Evolutionary conservation across 2,113 vertebrate genomes (phyloP), one percentile per base, ranked within the genome.

Genomic region (Menura novaehollandiae): DNA sequence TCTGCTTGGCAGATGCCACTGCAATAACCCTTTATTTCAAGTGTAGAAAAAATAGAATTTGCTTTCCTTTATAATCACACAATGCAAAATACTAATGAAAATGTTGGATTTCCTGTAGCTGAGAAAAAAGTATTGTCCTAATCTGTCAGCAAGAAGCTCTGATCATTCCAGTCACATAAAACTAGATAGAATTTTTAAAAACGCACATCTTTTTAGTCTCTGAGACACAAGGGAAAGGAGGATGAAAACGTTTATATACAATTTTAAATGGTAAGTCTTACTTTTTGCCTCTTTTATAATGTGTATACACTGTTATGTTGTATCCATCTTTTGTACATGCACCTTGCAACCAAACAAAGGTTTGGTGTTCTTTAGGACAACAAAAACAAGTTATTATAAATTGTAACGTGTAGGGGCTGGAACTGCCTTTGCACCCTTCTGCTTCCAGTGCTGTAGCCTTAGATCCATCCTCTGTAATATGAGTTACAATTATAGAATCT

Each of bases 1-100:
- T 95, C 85, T 97, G 87, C 88, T 97, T 96, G 96, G 97, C 96
- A 97, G 95, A 96, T 97, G 77, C 95, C 89, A 92, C 63, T 90
- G 87, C 76, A 93, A 66, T 95, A 94, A 96, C 79, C 84, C 62
- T 90, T 94, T 92, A 87, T 96, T 96, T 97, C 68, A 96, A 97
- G 56, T 68, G 79, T 8, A 95, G 72, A 91, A 95, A 97, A 94
- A 96, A 84, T 39, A 97, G 91, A 96, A 93, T 91, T 85, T 95
- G 64, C 89, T 93, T 98, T 93, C 90, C 71, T 94, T 96, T 94
- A 88, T 82, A 75, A 95, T 97, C 90, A 73, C 76, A 85, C 64
- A 78, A 95, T 92, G 56, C 75, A 71, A 85, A 95, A 89, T 91
- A 96, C 64, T 96, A 74, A 94, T 85, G 88, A 75, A 89, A 97